These are phyloP conservation scores for Laspeyria flexula DNA, from an alignment of 2,888 invertebrate genomes.

Conservation along the genomic window DNA sequence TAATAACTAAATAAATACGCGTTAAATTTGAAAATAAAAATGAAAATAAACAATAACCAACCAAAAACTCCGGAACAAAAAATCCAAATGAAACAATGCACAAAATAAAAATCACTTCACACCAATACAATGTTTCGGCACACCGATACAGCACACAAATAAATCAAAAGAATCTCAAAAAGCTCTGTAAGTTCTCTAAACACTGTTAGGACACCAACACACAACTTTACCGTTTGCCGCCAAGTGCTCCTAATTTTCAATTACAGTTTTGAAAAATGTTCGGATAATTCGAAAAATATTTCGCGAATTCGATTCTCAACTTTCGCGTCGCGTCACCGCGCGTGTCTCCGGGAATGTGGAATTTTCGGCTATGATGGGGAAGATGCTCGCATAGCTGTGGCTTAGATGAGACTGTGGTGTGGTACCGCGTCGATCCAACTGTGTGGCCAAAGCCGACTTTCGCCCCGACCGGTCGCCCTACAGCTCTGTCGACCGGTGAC, in stretches of 20 bases:
- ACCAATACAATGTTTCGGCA: constrained; percentile 73
- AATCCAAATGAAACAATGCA: constrained; percentile 83
- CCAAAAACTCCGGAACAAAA: constrained; percentile 82
- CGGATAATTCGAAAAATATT: constrained; percentile 48
- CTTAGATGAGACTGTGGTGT: constrained; percentile 85
- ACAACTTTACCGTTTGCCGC: constrained; percentile 82
- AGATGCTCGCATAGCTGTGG: constrained; percentile 85
- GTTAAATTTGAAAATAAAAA: constrained; percentile 43
- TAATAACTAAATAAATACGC: constrained; percentile 31
- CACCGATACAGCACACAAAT: constrained; percentile 73
- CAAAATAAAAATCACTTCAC: constrained; percentile 83
- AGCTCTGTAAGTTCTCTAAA: constrained; percentile 75
- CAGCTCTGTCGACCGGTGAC: constrained; percentile 77
- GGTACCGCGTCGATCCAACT: constrained; percentile 75
- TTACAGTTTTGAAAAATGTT: constrained; percentile 54
- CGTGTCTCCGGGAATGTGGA: constrained; percentile 70
- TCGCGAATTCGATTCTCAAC: constrained; percentile 59
- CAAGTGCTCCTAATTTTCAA: constrained; percentile 71
- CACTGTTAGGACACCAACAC: constrained; percentile 77
- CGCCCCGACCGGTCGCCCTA: constrained; percentile 86
- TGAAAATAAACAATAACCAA: constrained; percentile 72
- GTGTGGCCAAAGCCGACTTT: constrained; percentile 80
- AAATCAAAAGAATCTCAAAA: constrained; percentile 64
- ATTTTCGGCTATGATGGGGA: constrained; percentile 83
- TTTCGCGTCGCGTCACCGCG: constrained; percentile 75